Evolutionary conservation across 2,113 vertebrate genomes (phyloP).

Genomic region (Hippocampus comes): DNA sequence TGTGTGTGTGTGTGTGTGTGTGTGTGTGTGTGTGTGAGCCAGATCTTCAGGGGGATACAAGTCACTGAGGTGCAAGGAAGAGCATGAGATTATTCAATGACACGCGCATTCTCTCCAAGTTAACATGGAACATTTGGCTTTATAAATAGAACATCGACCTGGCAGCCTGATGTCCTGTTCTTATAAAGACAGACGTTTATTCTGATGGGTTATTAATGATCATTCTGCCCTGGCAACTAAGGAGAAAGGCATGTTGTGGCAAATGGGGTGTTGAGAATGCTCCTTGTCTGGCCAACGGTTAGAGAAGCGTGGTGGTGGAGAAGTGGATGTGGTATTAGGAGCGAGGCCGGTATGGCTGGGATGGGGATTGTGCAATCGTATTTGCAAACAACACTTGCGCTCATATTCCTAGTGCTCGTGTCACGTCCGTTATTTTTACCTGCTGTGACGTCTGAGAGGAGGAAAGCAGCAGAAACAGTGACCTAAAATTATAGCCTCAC

Average conservation of each 20-base stretch:
- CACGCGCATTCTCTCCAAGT: conserved; percentile 60
- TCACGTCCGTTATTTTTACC: conserved; percentile 71
- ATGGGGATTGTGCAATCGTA: conserved; percentile 74
- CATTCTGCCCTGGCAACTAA: conserved; percentile 69
- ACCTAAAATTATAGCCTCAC: conserved; percentile 69
- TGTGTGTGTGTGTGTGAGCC: neutral
- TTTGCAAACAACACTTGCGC: conserved; percentile 77
- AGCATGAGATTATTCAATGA: conserved; percentile 56
- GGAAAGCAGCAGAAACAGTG: conserved; percentile 77
- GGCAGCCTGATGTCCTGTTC: conserved; percentile 64
- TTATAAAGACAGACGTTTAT: conserved; percentile 70
- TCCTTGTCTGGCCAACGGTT: conserved; percentile 58
- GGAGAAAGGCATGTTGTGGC: conserved; percentile 64
- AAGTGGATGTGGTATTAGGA: conserved; percentile 58
- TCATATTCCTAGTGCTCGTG: conserved; percentile 67
- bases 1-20: conserved; percentile 1
- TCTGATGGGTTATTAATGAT: conserved; percentile 74
- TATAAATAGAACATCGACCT: conserved; percentile 73
- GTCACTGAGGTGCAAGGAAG: conserved; percentile 29
- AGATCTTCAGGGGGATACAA: conserved; percentile 22
- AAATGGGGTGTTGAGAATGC: conserved; percentile 57
- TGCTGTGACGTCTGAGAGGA: conserved; percentile 66
- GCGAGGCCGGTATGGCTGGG: conserved; percentile 54
- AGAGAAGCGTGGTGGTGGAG: conserved; percentile 39
- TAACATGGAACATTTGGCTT: conserved; percentile 69